phyloP scores from a whole-genome alignment of 2,797 vertebrate genomes.

The Garrulus glandarius region DNA sequence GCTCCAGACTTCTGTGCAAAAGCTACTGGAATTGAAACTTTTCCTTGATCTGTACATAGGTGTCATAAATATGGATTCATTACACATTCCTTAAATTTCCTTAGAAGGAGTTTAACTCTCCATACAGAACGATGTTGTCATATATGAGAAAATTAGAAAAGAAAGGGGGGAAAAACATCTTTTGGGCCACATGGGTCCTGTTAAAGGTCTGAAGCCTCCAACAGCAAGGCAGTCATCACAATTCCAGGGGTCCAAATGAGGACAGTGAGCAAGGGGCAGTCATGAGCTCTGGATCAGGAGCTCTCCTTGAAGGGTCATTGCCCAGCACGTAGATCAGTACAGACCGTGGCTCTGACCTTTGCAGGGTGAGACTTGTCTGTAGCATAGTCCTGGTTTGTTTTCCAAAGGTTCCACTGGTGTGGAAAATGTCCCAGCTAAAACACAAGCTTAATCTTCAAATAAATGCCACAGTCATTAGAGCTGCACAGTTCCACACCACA shows the following conservation, averaged over 20 bases:
- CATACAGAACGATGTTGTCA: background rate
- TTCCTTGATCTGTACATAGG: background rate
- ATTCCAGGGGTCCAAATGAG: background rate
- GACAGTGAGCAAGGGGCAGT: background rate
- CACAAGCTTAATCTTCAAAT: background rate
- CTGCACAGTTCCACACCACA: background rate
- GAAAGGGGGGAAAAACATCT: rapidly evolving
- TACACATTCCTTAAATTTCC: background rate
- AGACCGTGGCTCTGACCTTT: background rate
- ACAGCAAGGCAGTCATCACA: background rate
- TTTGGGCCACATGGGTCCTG: background rate
- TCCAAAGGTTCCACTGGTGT: background rate
- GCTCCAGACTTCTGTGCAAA: background rate
- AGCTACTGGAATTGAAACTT: background rate
- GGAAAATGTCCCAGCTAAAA: background rate
- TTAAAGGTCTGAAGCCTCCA: background rate
- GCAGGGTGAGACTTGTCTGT: background rate
- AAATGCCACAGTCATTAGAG: background rate
- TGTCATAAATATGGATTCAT: background rate
- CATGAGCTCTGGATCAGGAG: background rate
- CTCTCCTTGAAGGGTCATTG: background rate
- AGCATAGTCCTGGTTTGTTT: background rate
- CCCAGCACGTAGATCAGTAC: no score
- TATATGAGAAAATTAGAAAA: background rate
- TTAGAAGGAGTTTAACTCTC: background rate